Percentiles rank a stretch among this genome's conserved stretches.
These are phyloP conservation scores for Premnoplex brunnescens DNA, from an alignment of 2,797 vertebrate genomes.

Conservation along the genomic window DNA sequence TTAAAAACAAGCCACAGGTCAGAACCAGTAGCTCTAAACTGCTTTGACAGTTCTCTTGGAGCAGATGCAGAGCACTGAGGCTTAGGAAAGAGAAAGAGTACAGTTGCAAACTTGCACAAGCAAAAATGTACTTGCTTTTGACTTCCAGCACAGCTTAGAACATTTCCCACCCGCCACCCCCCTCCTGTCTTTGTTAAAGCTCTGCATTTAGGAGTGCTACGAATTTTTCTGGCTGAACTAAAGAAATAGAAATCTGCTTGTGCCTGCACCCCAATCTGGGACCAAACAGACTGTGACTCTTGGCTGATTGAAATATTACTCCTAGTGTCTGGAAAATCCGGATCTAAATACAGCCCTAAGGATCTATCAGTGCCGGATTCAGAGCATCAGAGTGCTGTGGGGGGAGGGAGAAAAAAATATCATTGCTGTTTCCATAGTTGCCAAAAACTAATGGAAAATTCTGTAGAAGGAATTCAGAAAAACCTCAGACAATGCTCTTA, in stretches of 20 bases:
- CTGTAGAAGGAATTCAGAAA: neutral
- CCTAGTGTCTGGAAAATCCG: constrained; percentile 21
- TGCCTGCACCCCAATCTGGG: neutral
- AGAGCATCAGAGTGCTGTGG: neutral
- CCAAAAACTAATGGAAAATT: neutral
- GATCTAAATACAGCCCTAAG: neutral
- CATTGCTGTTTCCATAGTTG: neutral
- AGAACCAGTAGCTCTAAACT: neutral
- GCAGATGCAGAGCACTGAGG: neutral
- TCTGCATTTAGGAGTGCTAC: neutral
- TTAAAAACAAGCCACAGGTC: constrained; percentile 18
- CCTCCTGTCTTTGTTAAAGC: neutral
- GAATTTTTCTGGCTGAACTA: neutral
- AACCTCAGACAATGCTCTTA: neutral
- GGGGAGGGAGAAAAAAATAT: neutral
- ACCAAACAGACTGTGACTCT: constrained; percentile 31
- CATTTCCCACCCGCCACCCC: neutral
- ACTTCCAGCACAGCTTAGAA: neutral
- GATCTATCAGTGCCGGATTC: neutral
- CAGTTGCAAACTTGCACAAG: neutral
- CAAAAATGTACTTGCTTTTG: neutral
- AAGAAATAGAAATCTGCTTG: neutral
- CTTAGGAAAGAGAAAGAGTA: neutral
- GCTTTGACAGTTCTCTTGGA: neutral
- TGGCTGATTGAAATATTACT: constrained; percentile 24